Evolutionary conservation across 2,888 invertebrate species (phyloP), one percentile per base, ranked within the genome.

Genomic region (Thera obeliscata): DNA sequence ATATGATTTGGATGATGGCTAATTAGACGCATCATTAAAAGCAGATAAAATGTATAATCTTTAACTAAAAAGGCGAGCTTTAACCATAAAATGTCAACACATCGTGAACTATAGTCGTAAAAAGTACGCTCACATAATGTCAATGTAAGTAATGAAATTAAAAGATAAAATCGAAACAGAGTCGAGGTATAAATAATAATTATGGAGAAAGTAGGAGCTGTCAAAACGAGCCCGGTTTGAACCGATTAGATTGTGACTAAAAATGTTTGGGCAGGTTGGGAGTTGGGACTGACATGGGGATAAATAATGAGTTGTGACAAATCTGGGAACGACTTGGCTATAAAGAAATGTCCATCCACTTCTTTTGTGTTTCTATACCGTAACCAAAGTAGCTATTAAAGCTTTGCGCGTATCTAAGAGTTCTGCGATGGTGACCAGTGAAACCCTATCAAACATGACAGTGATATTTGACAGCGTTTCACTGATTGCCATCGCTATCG

Each of bases 171-270:
- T 71, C 66, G 66, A 72, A 65, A 70, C 64, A 61, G 56, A 54
- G 54, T 35, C 76, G 76, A 76, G 81, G 79, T 84, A 89, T 91
- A 90, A 90, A 90, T 91, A 90, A 91, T 89, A 91, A 91, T 91
- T 89, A 90, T 65, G 87, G 92, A 81, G 91, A 92, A 93, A 93
- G 93, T 89, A 82, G 66, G 56, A 69, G 69, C 74, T 72, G 74
- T 74, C 72, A 71, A 67, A 73, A 74, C 71, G 64, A 72, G 75
- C 73, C 77, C 82, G 77, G 78, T 76, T 74, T 67, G 63, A 69
- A 66, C 65, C 80, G 84, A 83, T 85, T 86, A 87, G 84, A 81
- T 82, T 80, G 78, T 79, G 70, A 75, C 76, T 80, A 79, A 81
- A 85, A 88, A 87, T 87, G 86, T 89, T 87, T 87, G 86, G 85